Base-by-base conservation (phyloP, 2,888 invertebrate genomes). In the Phytoseiulus persimilis region DNA sequence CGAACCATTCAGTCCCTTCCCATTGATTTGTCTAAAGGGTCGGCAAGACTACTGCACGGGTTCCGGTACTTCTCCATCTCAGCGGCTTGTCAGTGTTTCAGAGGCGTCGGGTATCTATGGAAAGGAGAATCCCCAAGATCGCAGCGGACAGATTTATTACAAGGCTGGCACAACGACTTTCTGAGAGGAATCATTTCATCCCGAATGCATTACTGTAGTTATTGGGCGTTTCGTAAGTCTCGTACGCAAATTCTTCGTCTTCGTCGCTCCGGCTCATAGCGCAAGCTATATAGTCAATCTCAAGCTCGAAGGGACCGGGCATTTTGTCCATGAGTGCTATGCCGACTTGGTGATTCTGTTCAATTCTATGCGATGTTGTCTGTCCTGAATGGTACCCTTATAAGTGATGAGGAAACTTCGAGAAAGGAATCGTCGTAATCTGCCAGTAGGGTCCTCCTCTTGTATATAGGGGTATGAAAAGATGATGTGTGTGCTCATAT, bases 371-470 rank as follows among this genome's bases (percentile, higher is more conserved):
- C 94, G 93, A 32, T 91, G 92, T 92, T 98, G 98, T 90, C 93
- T 94, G 92, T 98, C 97, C 93, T 98, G 98, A 65, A 97, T 93
- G 32, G 96, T 94, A 1, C 98, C 98, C 93, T 96, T 97, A 2
- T 95, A 95, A 2, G 95, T 94, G 83, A 96, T 93, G 91, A 96
- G 95, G 92, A 98, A n/a, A 98, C 93, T 97, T 98, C 18, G 98
- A 97, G 93, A 98, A 97, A 0, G 98, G 98, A 92, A 98, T 96
- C 96, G 96, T 94, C 39, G 95, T 95, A 91, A 95, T 93, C 94
- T 99, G 99, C 99, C 99, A 99, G 92, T 99, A 98, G 0, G 99
- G 99, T 0, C 99, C 98, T 83, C 99, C 99, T 93, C 98, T 95
- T 0, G 99, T 99, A 92, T 95, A 97, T 5, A 99, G 93, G 95